Conservation (phyloP, 92 coral and sea anemone genomes). For the Plumapathes pennacea region DNA sequence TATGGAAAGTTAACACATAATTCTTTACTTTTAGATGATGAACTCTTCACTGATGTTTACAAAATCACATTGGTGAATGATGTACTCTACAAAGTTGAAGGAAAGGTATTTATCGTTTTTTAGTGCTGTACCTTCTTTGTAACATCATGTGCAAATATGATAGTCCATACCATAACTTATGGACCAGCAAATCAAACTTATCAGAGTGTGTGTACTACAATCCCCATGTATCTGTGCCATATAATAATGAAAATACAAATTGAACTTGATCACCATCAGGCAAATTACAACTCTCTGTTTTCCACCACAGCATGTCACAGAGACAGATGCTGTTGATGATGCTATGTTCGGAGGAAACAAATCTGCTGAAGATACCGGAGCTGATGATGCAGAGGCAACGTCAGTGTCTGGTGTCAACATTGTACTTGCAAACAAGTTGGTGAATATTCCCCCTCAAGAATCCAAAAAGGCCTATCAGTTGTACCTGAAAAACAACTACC, state of each 20-base stretch:
- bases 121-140: too few relatives aligned
- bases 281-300: too few relatives aligned
- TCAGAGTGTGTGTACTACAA: too few relatives aligned
- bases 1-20: too few relatives aligned
- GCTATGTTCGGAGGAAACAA: slow-evolving; percentile 51
- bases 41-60: slow-evolving; percentile 39
- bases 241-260: too few relatives aligned
- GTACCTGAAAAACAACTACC: slow-evolving; percentile 5
- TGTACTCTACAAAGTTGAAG: slow-evolving; percentile 46
- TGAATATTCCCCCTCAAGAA: too few relatives aligned
- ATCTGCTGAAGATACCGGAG: slow-evolving; percentile 49
- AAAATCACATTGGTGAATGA: slow-evolving; percentile 25
- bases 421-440: slow-evolving; percentile 5
- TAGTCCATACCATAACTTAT: too few relatives aligned
- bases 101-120: slow-evolving; percentile 56
- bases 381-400: slow-evolving; percentile 5
- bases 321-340: slow-evolving; percentile 15
- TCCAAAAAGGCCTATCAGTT: slow-evolving; percentile 26
- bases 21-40: slow-evolving; percentile 31
- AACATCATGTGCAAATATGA: too few relatives aligned
- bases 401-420: slow-evolving; percentile 15
- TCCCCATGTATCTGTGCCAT: too few relatives aligned
- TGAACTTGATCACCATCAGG: background rate
- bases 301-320: slow-evolving; percentile 12
- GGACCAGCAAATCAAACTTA: too few relatives aligned